Conservation (phyloP, 2,888 invertebrate species). For the Drosophila infuscata region DNA sequence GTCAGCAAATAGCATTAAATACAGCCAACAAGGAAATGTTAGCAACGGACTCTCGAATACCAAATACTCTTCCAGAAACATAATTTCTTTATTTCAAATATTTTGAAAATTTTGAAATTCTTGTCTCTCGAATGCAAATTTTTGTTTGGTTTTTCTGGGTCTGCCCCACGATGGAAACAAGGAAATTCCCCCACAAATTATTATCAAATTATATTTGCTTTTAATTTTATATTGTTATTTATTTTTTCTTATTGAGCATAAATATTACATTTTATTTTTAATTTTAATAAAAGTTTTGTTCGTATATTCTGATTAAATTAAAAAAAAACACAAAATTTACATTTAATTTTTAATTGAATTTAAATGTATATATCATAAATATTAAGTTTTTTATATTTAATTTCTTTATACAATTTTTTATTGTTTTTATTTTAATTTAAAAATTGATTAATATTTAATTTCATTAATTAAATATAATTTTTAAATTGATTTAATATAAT, state of each 20-base stretch:
- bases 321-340: too few species aligned
- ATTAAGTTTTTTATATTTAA: fast-evolving
- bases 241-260: too few species aligned
- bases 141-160: background rate
- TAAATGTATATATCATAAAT: background rate
- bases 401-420: background rate
- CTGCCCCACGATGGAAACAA: too few species aligned
- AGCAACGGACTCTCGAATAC: background rate
- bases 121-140: background rate
- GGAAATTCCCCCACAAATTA: fast-evolving
- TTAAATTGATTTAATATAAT: background rate
- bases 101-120: background rate
- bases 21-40: background rate
- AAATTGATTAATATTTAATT: background rate
- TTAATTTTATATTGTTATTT: background rate
- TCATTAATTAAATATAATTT: too few species aligned
- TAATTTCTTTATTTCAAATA: background rate
- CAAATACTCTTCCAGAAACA: constrained; percentile 11
- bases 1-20: constrained; percentile 35
- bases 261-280: background rate
- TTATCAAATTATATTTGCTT: background rate
- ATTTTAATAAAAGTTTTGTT: too few species aligned
- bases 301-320: too few species aligned
- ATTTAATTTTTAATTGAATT: background rate
- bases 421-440: background rate